Percentiles rank a stretch among this genome's conserved stretches.
Evolutionary conservation across 2,888 invertebrate genomes (phyloP).

Genomic region (Heliconius erato): DNA sequence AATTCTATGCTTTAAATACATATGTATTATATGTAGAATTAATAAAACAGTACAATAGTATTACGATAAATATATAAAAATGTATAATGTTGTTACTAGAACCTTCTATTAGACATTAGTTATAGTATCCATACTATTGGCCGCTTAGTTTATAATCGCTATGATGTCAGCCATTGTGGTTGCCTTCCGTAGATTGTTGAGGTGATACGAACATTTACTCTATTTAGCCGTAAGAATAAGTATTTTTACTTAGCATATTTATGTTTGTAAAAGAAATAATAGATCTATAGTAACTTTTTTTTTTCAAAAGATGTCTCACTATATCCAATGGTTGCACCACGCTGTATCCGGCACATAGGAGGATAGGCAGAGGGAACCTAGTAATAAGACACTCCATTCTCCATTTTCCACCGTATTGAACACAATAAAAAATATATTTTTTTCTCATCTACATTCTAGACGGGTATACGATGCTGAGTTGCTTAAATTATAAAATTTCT

Average conservation of each 20-base stretch:
- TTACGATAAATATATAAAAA: constrained; percentile 14
- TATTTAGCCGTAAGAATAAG: not conserved
- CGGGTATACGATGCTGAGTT: not conserved
- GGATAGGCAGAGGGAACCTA: too few species aligned
- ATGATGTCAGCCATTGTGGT: constrained; percentile 22
- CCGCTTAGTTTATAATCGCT: constrained; percentile 17
- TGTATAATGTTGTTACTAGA: not conserved
- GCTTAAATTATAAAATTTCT: not conserved
- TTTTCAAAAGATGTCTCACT: too few species aligned
- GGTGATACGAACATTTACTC: not conserved
- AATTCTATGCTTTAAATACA: not conserved
- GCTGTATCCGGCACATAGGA: too few species aligned
- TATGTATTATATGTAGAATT: not conserved
- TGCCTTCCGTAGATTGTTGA: not conserved
- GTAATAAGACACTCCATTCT: too few species aligned
- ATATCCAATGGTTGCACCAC: too few species aligned
- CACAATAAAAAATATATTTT: too few species aligned
- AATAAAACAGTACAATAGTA: not conserved
- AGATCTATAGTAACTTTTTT: too few species aligned
- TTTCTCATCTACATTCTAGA: too few species aligned
- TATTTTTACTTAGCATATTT: not conserved
- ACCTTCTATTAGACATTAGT: constrained; percentile 1
- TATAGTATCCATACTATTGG: not conserved
- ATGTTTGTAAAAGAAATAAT: too few species aligned
- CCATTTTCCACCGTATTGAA: too few species aligned